Evolutionary conservation across 1,140 invertebrate genomes (phyloP).

Genomic region (Littorina saxatilis): DNA sequence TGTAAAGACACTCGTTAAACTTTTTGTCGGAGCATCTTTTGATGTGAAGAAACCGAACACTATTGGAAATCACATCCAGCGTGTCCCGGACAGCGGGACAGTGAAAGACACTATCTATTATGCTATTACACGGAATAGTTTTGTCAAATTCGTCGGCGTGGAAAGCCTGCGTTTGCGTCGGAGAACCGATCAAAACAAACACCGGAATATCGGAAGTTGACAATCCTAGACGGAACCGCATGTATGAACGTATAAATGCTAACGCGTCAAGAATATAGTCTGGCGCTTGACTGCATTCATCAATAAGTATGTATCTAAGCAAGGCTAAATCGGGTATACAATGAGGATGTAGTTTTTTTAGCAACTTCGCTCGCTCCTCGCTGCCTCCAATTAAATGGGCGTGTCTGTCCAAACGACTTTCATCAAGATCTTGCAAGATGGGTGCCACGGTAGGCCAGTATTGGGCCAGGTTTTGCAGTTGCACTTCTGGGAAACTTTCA

Average conservation of each 20-base stretch:
- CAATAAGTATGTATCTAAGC: background rate
- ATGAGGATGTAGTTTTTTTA: background rate
- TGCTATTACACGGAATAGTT: background rate
- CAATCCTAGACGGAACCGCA: background rate
- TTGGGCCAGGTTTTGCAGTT: background rate
- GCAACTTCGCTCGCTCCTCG: background rate
- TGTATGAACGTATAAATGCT: background rate
- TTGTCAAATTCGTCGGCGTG: background rate
- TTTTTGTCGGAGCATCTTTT: background rate
- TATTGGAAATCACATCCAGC: background rate
- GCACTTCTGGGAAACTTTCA: background rate
- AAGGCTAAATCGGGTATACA: background rate
- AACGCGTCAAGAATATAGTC: background rate
- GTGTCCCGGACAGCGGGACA: background rate
- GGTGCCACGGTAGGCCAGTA: background rate
- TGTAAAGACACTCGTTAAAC: background rate
- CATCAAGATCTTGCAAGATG: background rate
- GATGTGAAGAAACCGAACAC: background rate
- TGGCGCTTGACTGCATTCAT: background rate
- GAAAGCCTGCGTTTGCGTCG: background rate
- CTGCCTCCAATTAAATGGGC: background rate
- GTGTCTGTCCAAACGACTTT: background rate
- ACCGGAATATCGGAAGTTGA: background rate
- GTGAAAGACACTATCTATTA: background rate
- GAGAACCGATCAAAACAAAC: background rate